Percentiles rank a stretch among this genome's conserved stretches.
Evolutionary conservation across 2,888 invertebrate genomes (phyloP).

Genomic region (Agrypnus murinus): DNA sequence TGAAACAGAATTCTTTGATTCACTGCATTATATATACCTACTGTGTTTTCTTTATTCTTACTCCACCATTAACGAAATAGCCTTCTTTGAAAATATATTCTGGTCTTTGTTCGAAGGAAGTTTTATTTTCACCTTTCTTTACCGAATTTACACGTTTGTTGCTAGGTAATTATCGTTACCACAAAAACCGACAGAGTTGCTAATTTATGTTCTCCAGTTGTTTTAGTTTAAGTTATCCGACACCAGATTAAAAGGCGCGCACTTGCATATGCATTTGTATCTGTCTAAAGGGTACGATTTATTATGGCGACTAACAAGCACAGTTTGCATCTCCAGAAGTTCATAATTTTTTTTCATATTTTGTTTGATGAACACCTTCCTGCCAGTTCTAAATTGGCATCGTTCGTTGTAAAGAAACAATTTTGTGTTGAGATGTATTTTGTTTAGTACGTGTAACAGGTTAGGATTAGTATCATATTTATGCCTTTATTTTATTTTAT

Average conservation of each 20-base stretch:
- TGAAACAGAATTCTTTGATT: constrained; percentile 45
- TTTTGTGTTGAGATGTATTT: too few relatives aligned
- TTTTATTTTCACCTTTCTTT: constrained; percentile 15
- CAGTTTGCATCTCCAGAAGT: constrained; percentile 49
- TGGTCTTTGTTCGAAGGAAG: background rate
- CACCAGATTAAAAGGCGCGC: constrained; percentile 49
- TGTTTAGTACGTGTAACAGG: too few relatives aligned
- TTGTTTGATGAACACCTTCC: constrained; percentile 52
- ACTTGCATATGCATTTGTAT: constrained; percentile 55
- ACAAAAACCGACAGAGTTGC: constrained; percentile 34
- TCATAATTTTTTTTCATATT: constrained; percentile 46
- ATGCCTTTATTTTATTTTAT: too few relatives aligned
- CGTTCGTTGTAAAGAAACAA: constrained; percentile 38
- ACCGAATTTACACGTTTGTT: constrained; percentile 8
- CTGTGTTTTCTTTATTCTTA: too few relatives aligned
- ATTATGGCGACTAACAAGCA: constrained; percentile 53
- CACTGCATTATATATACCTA: constrained; percentile 12
- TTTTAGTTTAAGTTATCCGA: constrained; percentile 50
- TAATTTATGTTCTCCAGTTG: constrained; percentile 51
- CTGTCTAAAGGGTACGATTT: constrained; percentile 53
- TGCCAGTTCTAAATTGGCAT: constrained; percentile 45
- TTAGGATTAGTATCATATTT: too few relatives aligned
- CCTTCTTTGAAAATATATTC: too few relatives aligned
- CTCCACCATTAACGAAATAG: too few relatives aligned
- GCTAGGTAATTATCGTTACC: constrained; percentile 31